These are phyloP conservation scores for Macquaria australasica DNA, from an alignment of 2,113 vertebrate species.

Conservation along the genomic window DNA sequence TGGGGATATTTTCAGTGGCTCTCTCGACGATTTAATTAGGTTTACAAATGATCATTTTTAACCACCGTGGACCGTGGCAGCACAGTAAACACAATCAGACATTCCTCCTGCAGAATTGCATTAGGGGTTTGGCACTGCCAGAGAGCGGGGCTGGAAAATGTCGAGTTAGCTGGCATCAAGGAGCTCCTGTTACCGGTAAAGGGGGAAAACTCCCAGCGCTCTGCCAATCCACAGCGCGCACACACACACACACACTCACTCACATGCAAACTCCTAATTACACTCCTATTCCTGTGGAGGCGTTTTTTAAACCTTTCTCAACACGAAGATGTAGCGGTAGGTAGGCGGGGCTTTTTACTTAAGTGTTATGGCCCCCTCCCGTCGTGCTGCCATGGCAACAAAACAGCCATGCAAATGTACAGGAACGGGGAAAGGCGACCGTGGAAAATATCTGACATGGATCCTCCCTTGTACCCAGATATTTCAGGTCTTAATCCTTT, in stretches of 20 bases:
- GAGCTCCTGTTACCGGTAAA: conserved; percentile 74
- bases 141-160: conserved; percentile 72
- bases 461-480: not conserved
- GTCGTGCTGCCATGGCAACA: conserved; percentile 54
- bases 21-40: conserved; percentile 62
- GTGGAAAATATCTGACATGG: not conserved
- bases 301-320: conserved; percentile 23
- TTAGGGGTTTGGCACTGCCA: conserved; percentile 54
- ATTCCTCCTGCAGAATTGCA: conserved; percentile 46
- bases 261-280: conserved; percentile 57
- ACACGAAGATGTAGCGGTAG: conserved; percentile 15
- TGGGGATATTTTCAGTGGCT: conserved; percentile 58
- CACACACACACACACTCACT: conserved; percentile 19
- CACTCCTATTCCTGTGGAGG: conserved; percentile 31
- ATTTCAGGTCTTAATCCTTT: not conserved
- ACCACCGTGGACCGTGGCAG: conserved; percentile 47
- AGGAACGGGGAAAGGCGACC: not conserved
- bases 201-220: conserved; percentile 50
- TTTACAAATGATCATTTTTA: conserved; percentile 66
- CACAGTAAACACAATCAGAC: conserved; percentile 74
- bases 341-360: conserved; percentile 1
- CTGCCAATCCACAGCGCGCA: conserved; percentile 46
- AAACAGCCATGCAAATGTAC: conserved; percentile 37
- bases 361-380: conserved; percentile 47
- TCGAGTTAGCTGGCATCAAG: conserved; percentile 73